These are phyloP conservation scores for Platerodrilus igneus DNA, from an alignment of 2,888 invertebrate genomes.

Conservation along the genomic window DNA sequence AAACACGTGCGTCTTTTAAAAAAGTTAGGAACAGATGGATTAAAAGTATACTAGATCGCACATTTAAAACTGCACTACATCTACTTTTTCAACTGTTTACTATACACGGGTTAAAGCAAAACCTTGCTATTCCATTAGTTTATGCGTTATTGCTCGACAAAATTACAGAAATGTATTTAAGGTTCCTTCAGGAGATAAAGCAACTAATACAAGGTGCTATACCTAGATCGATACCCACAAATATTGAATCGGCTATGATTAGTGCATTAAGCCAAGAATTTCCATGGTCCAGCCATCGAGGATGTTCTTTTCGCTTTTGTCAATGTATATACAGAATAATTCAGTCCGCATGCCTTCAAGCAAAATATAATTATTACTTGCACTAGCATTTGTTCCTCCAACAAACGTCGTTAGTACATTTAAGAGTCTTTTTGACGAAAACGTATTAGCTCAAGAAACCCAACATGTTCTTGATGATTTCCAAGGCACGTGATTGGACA, in stretches of 20 bases:
- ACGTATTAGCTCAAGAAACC: too few relatives aligned
- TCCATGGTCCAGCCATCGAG: neutral
- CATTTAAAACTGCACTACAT: constrained; percentile 25
- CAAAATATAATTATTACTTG: too few relatives aligned
- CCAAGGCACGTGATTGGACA: too few relatives aligned
- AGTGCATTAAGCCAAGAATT: neutral
- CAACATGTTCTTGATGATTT: too few relatives aligned
- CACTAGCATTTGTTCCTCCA: too few relatives aligned
- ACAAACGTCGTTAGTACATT: too few relatives aligned
- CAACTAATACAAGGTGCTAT: neutral
- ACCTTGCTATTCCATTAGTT: constrained; percentile 17
- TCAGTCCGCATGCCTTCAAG: constrained; percentile 9
- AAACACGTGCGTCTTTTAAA: too few relatives aligned
- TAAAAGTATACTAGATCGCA: too few relatives aligned
- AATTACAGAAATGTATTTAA: constrained; percentile 11
- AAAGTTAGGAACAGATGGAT: too few relatives aligned
- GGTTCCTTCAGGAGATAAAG: constrained; percentile 10
- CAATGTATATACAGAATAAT: constrained; percentile 14
- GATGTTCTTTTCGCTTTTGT: constrained; percentile 15
- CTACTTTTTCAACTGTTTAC: constrained; percentile 25
- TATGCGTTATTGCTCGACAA: constrained; percentile 22
- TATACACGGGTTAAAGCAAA: constrained; percentile 21
- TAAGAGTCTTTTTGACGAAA: too few relatives aligned
- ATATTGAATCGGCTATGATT: constrained; percentile 17
- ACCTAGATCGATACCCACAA: constrained; percentile 10